Percentiles rank a stretch among this genome's conserved stretches.
Evolutionary conservation across 2,888 invertebrate species (phyloP).

Genomic region (Lasiommata megera): DNA sequence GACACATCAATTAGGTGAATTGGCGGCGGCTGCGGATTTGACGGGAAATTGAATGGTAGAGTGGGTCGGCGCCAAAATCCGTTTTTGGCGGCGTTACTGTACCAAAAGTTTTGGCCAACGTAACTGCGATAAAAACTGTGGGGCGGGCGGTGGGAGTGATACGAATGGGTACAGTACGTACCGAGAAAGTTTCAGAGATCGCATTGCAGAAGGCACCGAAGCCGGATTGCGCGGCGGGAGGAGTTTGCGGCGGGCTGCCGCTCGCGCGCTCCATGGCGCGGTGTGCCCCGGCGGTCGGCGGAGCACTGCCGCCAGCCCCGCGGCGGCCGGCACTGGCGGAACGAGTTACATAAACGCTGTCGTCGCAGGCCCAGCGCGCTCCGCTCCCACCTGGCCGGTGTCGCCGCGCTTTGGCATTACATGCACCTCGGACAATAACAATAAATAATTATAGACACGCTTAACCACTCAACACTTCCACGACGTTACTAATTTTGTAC

Average conservation of each 20-base stretch:
- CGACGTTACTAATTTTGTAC: slow-evolving; percentile 54
- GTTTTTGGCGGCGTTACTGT: slow-evolving; percentile 45
- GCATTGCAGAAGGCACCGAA: slow-evolving; percentile 79
- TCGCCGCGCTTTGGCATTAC: slow-evolving; percentile 73
- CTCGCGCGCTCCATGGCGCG: slow-evolving; percentile 62
- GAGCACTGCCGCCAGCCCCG: slow-evolving; percentile 61
- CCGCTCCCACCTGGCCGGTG: slow-evolving; percentile 76
- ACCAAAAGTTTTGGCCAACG: slow-evolving; percentile 27
- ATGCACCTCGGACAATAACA: slow-evolving; percentile 75
- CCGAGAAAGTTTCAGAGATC: slow-evolving; percentile 75
- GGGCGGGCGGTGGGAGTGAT: slow-evolving; percentile 4
- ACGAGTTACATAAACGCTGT: slow-evolving; percentile 36
- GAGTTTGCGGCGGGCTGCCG: slow-evolving; percentile 49
- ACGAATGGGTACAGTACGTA: slow-evolving; percentile 52
- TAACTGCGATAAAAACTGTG: background rate
- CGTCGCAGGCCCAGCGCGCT: slow-evolving; percentile 42
- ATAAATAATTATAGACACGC: slow-evolving; percentile 71
- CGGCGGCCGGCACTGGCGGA: slow-evolving; percentile 64
- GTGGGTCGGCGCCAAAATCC: slow-evolving; percentile 55
- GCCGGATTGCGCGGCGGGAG: slow-evolving; percentile 58
- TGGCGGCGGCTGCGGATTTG: slow-evolving; percentile 32
- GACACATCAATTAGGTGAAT: slow-evolving; percentile 45
- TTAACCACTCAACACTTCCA: slow-evolving; percentile 50
- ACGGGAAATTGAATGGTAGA: slow-evolving; percentile 34
- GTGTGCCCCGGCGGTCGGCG: slow-evolving; percentile 57